Base-by-base conservation (phyloP, 2,888 invertebrate genomes). In the Atrina japonica region DNA sequence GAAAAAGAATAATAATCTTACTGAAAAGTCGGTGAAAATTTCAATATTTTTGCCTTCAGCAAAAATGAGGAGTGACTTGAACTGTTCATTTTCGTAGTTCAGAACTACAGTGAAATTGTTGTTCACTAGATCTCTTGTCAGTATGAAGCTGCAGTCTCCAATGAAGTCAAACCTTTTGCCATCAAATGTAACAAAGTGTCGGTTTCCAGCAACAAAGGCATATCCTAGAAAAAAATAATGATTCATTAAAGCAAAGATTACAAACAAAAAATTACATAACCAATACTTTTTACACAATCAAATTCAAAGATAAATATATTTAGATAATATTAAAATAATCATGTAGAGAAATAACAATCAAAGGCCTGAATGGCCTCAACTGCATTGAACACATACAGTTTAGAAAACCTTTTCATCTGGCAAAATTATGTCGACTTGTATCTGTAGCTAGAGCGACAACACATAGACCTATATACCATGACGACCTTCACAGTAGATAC, bases 171-270 rank as follows among this genome's bases (percentile, higher is more conserved):
- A 94, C 79, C 95, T 94, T 27, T 92, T 92, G 68, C 95, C 94
- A 91, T 98, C 97, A 89, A 97, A 97, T 0, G 97, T 97, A 77
- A 96, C 94, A 80, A 94, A 94, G 78, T 97, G 95, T 23, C 95
- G 94, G 25, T 94, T 93, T 9, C 96, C 96, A 40, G 95, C 94
- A 81, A 97, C 92, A 89, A 96, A 93, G 7, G 96, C 96, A 91
- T 95, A 94, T 40, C 95, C 97, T 97, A 90, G 45, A 53, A 45
- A 29, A 35, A 16, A 56, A 9, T 25, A 21, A 52, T 23, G 27
- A 40, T 14, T 25, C 18, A 30, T 25, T 16, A 52, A 49, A 16
- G 47, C 47, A n/a, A 25, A 25, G n/a, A 14, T 55, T 55, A 21
- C 30, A 16, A 45, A 45, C 2, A 11, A n/a, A n/a, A n/a, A n/a